Conservation (phyloP, 2,113 vertebrate species). For the Rhombomys opimus region DNA sequence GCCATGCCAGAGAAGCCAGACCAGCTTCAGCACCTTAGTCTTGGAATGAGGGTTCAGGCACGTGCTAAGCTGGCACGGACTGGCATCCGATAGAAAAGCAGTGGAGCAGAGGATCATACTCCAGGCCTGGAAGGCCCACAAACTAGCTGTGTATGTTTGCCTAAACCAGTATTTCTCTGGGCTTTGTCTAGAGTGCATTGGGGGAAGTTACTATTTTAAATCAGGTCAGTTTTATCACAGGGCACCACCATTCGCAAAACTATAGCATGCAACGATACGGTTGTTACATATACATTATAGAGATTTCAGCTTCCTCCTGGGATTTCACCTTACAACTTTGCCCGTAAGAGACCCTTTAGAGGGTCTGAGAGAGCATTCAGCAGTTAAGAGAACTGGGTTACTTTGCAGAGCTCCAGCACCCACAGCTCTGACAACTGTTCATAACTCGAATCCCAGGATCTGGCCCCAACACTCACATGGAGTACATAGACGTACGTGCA, state of each 20-base stretch:
- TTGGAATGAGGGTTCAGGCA: neutral
- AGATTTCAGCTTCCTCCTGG: conserved; percentile 52
- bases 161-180: conserved; percentile 33
- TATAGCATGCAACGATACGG: neutral
- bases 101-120: neutral
- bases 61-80: neutral
- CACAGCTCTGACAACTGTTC: no score
- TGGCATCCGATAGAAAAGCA: neutral
- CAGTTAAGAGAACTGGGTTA: neutral
- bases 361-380: conserved; percentile 33
- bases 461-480: no score
- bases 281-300: conserved; percentile 17
- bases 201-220: conserved; percentile 5
- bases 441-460: neutral
- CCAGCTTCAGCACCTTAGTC: neutral
- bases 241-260: conserved; percentile 31
- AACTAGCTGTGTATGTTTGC: neutral
- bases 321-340: conserved; percentile 27
- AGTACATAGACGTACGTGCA: neutral
- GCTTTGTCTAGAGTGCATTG: neutral
- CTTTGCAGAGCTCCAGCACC: neutral
- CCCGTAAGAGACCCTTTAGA: conserved; percentile 10
- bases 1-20: neutral
- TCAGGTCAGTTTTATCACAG: conserved; percentile 32
- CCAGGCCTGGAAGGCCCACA: neutral